Conservation (phyloP, 2,113 vertebrate species). For the Benitochromis conjunctus region DNA sequence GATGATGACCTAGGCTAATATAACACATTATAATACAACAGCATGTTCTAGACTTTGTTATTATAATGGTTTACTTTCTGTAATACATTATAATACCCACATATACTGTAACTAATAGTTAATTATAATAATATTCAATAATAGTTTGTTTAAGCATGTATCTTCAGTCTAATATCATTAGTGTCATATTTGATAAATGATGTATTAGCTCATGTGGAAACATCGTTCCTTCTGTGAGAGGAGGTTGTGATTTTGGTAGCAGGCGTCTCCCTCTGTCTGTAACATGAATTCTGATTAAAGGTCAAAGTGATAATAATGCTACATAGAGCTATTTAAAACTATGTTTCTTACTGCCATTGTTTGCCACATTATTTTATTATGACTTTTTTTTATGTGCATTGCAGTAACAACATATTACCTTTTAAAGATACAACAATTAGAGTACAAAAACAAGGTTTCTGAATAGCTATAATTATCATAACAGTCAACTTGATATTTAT, state of each 20-base stretch:
- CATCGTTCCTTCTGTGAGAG: not conserved
- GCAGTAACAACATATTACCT: not conserved
- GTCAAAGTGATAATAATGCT: no score
- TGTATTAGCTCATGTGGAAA: not conserved
- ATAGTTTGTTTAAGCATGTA: not conserved
- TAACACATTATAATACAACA: not conserved
- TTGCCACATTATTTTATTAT: not conserved
- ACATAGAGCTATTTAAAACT: no score
- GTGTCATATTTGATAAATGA: not conserved
- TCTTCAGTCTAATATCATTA: not conserved
- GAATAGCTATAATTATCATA: not conserved
- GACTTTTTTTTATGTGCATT: not conserved
- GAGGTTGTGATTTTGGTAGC: no score
- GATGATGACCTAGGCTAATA: not conserved
- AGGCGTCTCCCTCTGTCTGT: no score
- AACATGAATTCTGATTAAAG: no score
- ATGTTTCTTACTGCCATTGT: not conserved
- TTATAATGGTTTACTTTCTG: not conserved
- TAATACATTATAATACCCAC: no score
- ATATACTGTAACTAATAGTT: not conserved
- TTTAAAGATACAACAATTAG: not conserved
- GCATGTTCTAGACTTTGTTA: not conserved
- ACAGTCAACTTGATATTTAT: not conserved
- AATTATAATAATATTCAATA: not conserved
- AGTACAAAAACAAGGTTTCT: not conserved